A percentile compares a stretch with the other conserved stretches of the same genome.
Conservation (phyloP, 2,888 invertebrate genomes). For the Willowsia nigromaculata region DNA sequence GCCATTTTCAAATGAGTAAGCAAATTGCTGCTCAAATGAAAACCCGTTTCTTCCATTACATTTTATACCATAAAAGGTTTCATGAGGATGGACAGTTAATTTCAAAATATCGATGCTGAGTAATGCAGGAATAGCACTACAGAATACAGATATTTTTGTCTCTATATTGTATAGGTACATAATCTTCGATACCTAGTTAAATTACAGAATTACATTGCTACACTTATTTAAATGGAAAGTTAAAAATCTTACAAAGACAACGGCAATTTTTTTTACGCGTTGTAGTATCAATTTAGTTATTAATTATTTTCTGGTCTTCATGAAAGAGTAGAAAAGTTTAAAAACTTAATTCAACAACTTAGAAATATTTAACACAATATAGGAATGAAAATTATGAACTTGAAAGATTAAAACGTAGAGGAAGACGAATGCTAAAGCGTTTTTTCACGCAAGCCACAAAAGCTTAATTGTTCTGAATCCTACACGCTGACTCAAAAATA, state of each 20-base stretch:
- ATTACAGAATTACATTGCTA: too few relatives aligned
- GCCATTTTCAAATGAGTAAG: background rate
- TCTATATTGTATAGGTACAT: background rate
- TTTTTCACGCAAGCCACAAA: background rate
- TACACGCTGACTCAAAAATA: background rate
- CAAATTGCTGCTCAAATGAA: background rate
- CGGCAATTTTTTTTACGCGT: too few relatives aligned
- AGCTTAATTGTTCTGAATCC: background rate
- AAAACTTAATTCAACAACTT: background rate
- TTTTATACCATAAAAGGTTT: background rate
- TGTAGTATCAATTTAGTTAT: too few relatives aligned
- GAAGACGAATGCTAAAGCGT: background rate
- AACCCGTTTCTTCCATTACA: conserved; percentile 25
- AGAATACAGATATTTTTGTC: background rate
- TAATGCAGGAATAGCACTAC: background rate
- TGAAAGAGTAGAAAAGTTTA: background rate
- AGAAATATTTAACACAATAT: background rate
- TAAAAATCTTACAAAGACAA: too few relatives aligned
- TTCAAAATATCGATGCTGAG: background rate
- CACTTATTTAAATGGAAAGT: too few relatives aligned
- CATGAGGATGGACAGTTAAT: background rate
- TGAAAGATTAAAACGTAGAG: background rate
- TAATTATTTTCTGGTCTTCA: too few relatives aligned
- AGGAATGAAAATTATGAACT: background rate
- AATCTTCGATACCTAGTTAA: background rate